Percentiles rank a stretch among this genome's conserved stretches.
These are phyloP conservation scores for Scleropages formosus DNA, from an alignment of 2,797 vertebrate genomes.

Conservation along the genomic window DNA sequence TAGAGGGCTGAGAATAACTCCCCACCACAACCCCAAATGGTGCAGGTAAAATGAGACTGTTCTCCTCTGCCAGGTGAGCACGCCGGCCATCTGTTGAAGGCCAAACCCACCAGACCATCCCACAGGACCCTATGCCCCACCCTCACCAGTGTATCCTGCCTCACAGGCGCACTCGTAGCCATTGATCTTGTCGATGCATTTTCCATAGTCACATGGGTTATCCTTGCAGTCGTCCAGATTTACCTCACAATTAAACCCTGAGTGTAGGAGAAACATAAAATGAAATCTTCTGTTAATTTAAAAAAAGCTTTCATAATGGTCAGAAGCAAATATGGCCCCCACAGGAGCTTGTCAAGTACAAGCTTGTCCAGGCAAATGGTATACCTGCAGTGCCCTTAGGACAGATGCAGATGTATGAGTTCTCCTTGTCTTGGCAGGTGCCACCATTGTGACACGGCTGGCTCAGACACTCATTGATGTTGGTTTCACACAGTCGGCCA, in stretches of 20 bases:
- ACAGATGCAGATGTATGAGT: conserved; percentile 84
- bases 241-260: conserved; percentile 89
- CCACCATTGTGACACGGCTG: conserved; percentile 91
- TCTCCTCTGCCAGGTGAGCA: conserved; percentile 46
- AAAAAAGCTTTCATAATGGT: neutral
- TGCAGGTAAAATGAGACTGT: conserved; percentile 66
- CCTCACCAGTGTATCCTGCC: conserved; percentile 86
- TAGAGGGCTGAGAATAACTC: conserved; percentile 60
- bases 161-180: conserved; percentile 89
- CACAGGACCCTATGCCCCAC: conserved; percentile 32
- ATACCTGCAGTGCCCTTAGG: conserved; percentile 88
- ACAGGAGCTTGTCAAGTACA: neutral
- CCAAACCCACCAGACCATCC: conserved; percentile 47
- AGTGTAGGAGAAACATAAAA: neutral
- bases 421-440: conserved; percentile 85
- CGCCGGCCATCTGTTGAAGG: conserved; percentile 66
- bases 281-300: neutral
- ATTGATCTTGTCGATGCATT: conserved; percentile 92
- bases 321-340: too few relatives aligned
- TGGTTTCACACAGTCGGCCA: conserved; percentile 86
- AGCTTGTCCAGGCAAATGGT: neutral
- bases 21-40: conserved; percentile 17
- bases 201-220: conserved; percentile 85
- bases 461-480: conserved; percentile 94
- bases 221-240: conserved; percentile 93